Evolutionary conservation across 2,113 vertebrate genomes (phyloP).

Genomic region (Hypanus sabinus): DNA sequence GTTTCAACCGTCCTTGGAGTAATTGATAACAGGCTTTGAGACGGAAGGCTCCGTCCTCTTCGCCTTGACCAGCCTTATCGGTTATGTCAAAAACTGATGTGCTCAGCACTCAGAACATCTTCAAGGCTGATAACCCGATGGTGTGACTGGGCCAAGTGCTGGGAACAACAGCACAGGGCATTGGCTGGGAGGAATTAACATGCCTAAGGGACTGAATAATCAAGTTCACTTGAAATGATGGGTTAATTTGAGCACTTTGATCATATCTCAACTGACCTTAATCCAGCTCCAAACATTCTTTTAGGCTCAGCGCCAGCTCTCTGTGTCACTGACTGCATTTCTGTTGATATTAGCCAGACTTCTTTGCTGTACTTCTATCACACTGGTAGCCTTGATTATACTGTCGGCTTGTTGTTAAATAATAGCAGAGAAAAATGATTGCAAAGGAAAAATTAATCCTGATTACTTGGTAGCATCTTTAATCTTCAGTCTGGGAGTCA

Average conservation of each 20-base stretch:
- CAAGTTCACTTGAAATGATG: not conserved
- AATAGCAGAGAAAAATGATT: not conserved
- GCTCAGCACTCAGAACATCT: not conserved
- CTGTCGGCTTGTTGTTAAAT: too few relatives aligned
- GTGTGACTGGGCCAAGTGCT: not conserved
- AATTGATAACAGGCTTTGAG: not conserved
- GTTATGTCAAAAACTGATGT: not conserved
- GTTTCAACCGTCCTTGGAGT: not conserved
- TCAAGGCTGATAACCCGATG: not conserved
- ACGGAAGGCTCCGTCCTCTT: not conserved
- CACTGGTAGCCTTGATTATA: not conserved
- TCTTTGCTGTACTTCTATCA: not conserved
- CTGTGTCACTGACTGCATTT: not conserved
- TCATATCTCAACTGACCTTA: not conserved
- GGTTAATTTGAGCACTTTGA: not conserved
- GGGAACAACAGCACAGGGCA: not conserved
- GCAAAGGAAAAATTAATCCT: not conserved
- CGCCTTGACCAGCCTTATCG: not conserved
- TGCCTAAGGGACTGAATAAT: not conserved
- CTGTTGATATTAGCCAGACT: not conserved
- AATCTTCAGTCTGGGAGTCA: not conserved
- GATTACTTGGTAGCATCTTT: not conserved
- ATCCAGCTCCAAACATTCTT: not conserved
- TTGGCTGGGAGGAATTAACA: slow-evolving; percentile 3
- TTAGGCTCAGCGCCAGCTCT: not conserved